A percentile compares a stretch with the other conserved stretches of the same genome.
Evolutionary conservation across 2,888 invertebrate genomes (phyloP).

Genomic region (Yponomeuta evonymella): DNA sequence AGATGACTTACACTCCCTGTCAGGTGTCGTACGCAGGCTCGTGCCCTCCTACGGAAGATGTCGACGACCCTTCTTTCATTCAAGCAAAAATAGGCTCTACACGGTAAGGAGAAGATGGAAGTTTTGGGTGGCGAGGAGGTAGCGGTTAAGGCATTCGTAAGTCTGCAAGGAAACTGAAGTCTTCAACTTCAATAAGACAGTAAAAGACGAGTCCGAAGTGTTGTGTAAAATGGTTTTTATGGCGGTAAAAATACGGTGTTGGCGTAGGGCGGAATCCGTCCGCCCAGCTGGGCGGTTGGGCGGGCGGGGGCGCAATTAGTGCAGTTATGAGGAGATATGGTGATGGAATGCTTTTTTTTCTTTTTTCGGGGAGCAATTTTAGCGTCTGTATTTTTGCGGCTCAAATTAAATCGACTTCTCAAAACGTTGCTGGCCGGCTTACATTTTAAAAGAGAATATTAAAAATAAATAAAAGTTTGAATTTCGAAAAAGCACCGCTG

Average conservation of each 20-base stretch:
- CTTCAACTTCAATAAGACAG: slow-evolving; percentile 60
- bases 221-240: slow-evolving; percentile 17
- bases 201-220: slow-evolving; percentile 45
- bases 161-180: slow-evolving; percentile 47
- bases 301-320: slow-evolving; percentile 18
- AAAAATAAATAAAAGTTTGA: not conserved
- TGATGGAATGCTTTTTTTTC: slow-evolving; percentile 14
- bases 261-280: slow-evolving; percentile 9
- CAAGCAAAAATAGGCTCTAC: slow-evolving; percentile 33
- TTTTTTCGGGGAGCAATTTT: not conserved
- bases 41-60: slow-evolving; percentile 16
- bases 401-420: not conserved
- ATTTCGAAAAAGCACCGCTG: not conserved
- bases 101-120: slow-evolving; percentile 37
- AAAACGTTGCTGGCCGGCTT: not conserved
- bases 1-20: slow-evolving; percentile 16
- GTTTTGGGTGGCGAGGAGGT: slow-evolving; percentile 44
- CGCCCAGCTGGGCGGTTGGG: slow-evolving; percentile 15
- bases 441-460: not conserved
- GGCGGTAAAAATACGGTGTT: slow-evolving; percentile 15
- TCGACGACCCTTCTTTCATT: slow-evolving; percentile 40
- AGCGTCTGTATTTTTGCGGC: not conserved
- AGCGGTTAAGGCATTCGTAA: slow-evolving; percentile 62
- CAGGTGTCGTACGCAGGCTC: slow-evolving; percentile 17
- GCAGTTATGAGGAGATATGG: slow-evolving; percentile 12